phyloP scores from a whole-genome alignment of 2,888 invertebrate species.

The Diarsia mendica region DNA sequence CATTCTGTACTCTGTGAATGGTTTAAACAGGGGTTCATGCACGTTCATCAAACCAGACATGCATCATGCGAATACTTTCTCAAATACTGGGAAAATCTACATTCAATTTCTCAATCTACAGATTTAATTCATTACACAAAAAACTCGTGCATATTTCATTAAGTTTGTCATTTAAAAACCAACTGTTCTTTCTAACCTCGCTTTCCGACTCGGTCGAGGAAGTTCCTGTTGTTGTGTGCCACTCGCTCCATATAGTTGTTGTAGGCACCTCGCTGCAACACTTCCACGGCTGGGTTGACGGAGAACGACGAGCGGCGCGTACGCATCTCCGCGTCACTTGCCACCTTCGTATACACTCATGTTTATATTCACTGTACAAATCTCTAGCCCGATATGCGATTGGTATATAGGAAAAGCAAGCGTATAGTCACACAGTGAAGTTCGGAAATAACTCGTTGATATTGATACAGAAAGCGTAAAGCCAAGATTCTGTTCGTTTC shows the following conservation, averaged over 20 bases:
- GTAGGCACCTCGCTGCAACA: conserved; percentile 79
- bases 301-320: conserved; percentile 79
- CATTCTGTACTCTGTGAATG: not conserved
- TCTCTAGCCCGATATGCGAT: conserved; percentile 33
- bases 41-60: conserved; percentile 24
- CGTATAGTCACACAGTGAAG: conserved; percentile 3
- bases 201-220: conserved; percentile 83
- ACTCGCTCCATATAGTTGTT: conserved; percentile 77
- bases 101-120: conserved; percentile 15
- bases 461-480: conserved; percentile 24
- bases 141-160: conserved; percentile 36
- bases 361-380: conserved; percentile 46
- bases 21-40: conserved; percentile 25
- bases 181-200: conserved; percentile 77
- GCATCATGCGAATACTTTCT: conserved; percentile 40
- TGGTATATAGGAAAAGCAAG: conserved; percentile 38
- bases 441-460: not conserved
- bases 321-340: conserved; percentile 72
- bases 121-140: conserved; percentile 6
- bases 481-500: conserved; percentile 15
- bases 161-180: conserved; percentile 1
- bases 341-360: conserved; percentile 76
- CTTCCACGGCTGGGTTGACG: conserved; percentile 83
- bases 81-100: conserved; percentile 21
- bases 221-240: conserved; percentile 79